Evolutionary conservation across 2,797 vertebrate genomes (phyloP).

Genomic region (Sylvilagus floridanus): DNA sequence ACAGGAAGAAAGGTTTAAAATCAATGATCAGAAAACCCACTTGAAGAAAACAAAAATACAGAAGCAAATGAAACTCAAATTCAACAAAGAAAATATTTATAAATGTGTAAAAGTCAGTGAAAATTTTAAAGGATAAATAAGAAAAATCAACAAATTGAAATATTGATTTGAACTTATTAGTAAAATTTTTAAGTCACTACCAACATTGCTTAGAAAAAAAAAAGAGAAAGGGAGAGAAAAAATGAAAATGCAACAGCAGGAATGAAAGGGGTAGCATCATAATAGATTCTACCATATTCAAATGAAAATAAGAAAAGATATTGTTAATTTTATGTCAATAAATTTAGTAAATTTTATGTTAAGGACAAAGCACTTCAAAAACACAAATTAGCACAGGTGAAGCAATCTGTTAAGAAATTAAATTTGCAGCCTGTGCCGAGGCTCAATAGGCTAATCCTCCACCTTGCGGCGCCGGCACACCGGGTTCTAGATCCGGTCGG

Average conservation of each 20-base stretch:
- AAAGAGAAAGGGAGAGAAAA: background rate
- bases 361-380: background rate
- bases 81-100: background rate
- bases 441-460: too few species aligned
- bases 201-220: background rate
- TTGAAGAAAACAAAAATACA: background rate
- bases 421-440: too few species aligned
- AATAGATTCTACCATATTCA: background rate
- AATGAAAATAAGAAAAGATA: background rate
- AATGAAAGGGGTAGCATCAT: background rate
- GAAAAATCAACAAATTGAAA: slow-evolving; percentile 6
- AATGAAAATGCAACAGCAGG: background rate
- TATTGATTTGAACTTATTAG: background rate
- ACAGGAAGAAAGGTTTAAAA: background rate
- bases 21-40: background rate
- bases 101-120: background rate
- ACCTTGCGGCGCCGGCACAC: too few species aligned
- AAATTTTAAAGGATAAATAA: background rate
- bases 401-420: background rate
- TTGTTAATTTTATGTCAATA: background rate
- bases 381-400: background rate
- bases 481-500: too few species aligned
- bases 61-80: background rate
- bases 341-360: background rate
- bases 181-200: background rate